phyloP scores from a whole-genome alignment of 2,797 vertebrate genomes.

The Lateolabrax maculatus region DNA sequence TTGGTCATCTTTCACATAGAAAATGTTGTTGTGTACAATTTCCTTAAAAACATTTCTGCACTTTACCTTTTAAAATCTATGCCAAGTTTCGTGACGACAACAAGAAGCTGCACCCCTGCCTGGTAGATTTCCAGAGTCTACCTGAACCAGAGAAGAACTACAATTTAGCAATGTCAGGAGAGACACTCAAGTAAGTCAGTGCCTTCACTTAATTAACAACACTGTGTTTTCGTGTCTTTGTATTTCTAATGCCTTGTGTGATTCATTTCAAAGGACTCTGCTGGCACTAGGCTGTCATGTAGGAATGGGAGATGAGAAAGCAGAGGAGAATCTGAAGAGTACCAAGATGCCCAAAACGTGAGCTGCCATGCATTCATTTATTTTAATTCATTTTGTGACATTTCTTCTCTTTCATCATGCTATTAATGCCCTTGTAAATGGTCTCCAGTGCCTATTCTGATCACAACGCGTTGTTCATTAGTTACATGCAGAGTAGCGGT shows the following conservation, averaged over 20 bases:
- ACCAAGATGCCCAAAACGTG: slow-evolving; percentile 96
- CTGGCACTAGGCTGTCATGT: slow-evolving; percentile 95
- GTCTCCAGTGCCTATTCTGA: slow-evolving; percentile 12
- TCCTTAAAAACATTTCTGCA: not conserved
- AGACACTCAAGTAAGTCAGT: slow-evolving; percentile 92
- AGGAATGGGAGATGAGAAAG: slow-evolving; percentile 96
- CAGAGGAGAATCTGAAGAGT: slow-evolving; percentile 94
- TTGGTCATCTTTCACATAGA: not conserved
- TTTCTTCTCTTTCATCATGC: not conserved
- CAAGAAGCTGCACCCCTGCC: slow-evolving; percentile 93
- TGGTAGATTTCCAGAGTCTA: slow-evolving; percentile 92
- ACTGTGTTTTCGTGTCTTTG: not conserved
- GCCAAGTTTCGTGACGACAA: slow-evolving; percentile 94
- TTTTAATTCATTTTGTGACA: not conserved
- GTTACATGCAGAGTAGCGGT: slow-evolving; percentile 91
- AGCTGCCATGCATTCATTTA: slow-evolving; percentile 51
- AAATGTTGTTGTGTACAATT: not conserved
- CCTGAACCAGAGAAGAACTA: slow-evolving; percentile 95
- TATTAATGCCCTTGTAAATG: not conserved
- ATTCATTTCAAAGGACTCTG: slow-evolving; percentile 87
- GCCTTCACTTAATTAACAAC: not conserved
- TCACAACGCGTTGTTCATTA: slow-evolving; percentile 55
- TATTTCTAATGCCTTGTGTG: slow-evolving; percentile 27
- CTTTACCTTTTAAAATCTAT: slow-evolving; percentile 17
- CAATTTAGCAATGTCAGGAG: slow-evolving; percentile 96